phyloP scores from a whole-genome alignment of 2,113 vertebrate species.

The Coregonus clupeaformis region DNA sequence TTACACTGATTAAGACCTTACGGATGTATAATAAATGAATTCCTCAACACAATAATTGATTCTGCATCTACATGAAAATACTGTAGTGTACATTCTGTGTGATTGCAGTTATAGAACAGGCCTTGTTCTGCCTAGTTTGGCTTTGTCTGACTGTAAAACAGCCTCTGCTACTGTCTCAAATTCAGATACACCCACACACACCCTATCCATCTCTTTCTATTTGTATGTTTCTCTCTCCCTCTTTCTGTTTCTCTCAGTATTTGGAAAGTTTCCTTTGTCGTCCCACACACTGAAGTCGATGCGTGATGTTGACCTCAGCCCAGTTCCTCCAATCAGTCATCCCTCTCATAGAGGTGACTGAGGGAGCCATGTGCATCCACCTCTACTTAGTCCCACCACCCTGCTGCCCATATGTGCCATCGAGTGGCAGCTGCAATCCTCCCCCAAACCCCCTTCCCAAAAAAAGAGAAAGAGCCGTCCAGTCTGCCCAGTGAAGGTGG shows the following conservation, averaged over 20 bases:
- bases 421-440: conserved; percentile 67
- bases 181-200: too few species aligned
- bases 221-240: not conserved
- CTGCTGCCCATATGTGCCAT: conserved; percentile 60
- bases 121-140: too few species aligned
- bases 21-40: too few species aligned
- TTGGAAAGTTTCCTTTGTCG: too few species aligned
- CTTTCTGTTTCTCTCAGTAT: not conserved
- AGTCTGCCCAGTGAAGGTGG: conserved; percentile 15
- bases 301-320: conserved; percentile 12
- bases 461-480: conserved; percentile 39
- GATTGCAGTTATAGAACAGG: too few species aligned
- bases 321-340: conserved; percentile 19
- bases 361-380: conserved; percentile 56
- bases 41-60: too few species aligned
- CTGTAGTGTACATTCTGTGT: too few species aligned
- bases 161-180: not conserved
- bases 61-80: too few species aligned
- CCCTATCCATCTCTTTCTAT: too few species aligned
- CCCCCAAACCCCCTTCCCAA: conserved; percentile 33
- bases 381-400: conserved; percentile 44
- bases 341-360: conserved; percentile 41
- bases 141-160: too few species aligned
- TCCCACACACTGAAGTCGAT: not conserved
- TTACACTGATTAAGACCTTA: too few species aligned